Evolutionary conservation across 2,888 invertebrate species (phyloP).

Genomic region (Stenotaenia linearis): DNA sequence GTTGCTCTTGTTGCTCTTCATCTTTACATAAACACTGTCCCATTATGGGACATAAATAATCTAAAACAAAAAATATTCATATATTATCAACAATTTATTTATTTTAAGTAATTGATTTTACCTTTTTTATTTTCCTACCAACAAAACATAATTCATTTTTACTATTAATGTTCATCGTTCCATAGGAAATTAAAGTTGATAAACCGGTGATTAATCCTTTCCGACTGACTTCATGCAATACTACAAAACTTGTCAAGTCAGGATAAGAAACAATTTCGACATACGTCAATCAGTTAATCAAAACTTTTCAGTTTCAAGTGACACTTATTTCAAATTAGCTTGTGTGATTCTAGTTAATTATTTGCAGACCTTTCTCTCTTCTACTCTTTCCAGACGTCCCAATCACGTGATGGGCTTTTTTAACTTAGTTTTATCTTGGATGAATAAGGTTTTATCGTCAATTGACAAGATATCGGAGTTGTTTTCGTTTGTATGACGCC

Average conservation of each 20-base stretch:
- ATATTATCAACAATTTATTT: not conserved
- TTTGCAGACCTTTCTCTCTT: too few relatives aligned
- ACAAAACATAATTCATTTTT: not conserved
- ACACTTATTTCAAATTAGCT: not conserved
- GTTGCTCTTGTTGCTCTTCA: conserved; percentile 43
- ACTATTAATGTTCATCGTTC: not conserved
- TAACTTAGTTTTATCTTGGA: too few relatives aligned
- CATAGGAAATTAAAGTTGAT: not conserved
- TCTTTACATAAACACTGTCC: conserved; percentile 72
- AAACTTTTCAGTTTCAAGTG: not conserved
- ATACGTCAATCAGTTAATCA: not conserved
- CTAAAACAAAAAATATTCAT: not conserved
- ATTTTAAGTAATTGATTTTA: not conserved
- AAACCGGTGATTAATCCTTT: too few relatives aligned
- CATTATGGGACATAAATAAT: conserved; percentile 51
- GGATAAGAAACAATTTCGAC: not conserved
- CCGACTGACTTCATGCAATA: too few relatives aligned
- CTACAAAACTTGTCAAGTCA: not conserved
- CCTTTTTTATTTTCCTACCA: not conserved
- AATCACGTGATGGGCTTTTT: too few relatives aligned
- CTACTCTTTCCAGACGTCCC: too few relatives aligned
- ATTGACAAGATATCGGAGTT: too few relatives aligned
- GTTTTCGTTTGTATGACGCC: too few relatives aligned
- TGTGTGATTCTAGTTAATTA: not conserved
- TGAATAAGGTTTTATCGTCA: too few relatives aligned